Evolutionary conservation across 2,888 invertebrate species (phyloP).

Genomic region (Serrognathus titanus): DNA sequence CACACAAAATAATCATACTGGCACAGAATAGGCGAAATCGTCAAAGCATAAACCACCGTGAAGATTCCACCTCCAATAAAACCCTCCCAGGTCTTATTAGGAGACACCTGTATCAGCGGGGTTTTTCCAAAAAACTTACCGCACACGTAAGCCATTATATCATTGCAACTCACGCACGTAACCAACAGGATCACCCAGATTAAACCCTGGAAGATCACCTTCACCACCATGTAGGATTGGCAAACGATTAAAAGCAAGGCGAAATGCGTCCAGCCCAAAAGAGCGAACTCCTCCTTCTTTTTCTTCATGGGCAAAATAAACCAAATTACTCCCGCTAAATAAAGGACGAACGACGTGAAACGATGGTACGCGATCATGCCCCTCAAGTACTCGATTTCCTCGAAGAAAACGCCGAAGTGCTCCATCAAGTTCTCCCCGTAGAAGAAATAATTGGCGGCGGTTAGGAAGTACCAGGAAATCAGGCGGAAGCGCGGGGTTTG

Average conservation of each 20-base stretch:
- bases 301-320: conserved; percentile 95
- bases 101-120: conserved; percentile 95
- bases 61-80: conserved; percentile 96
- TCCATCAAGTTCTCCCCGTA: conserved; percentile 97
- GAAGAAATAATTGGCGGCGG: conserved; percentile 97
- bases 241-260: conserved; percentile 93
- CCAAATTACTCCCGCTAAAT: conserved; percentile 94
- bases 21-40: conserved; percentile 87
- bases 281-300: conserved; percentile 95
- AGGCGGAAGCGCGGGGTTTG: conserved; percentile 95
- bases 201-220: conserved; percentile 92
- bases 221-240: conserved; percentile 95
- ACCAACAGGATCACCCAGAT: conserved; percentile 96
- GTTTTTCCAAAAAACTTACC: conserved; percentile 99
- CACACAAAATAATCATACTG: conserved; percentile 95
- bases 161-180: conserved; percentile 97
- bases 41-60: conserved; percentile 81
- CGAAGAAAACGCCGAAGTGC: conserved; percentile 87
- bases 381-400: conserved; percentile 52
- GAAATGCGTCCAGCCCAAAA: conserved; percentile 99
- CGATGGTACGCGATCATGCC: conserved; percentile 92
- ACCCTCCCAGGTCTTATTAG: conserved; percentile 99
- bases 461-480: conserved; percentile 95
- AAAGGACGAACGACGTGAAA: conserved; percentile 93
- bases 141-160: conserved; percentile 99